Conservation (phyloP, 2,888 invertebrate genomes). For the Cephus pulcher region DNA sequence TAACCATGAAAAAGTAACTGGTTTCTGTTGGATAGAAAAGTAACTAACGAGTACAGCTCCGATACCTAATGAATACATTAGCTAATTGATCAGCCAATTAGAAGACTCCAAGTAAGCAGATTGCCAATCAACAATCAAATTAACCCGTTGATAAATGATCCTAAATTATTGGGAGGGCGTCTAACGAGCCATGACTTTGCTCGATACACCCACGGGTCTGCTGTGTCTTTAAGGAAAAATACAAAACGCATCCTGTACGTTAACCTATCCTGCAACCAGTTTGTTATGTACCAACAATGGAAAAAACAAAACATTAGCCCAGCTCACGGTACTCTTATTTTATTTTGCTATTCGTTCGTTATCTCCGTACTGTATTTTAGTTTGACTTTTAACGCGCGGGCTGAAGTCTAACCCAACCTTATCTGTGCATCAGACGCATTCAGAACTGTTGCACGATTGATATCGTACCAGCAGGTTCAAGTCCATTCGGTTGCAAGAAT, state of each 20-base stretch:
- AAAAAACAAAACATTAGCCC: neutral
- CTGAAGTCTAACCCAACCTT: neutral
- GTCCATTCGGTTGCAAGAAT: neutral
- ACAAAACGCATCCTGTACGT: neutral
- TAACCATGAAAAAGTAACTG: neutral
- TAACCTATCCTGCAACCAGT: neutral
- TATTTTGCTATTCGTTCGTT: neutral
- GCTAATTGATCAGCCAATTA: neutral
- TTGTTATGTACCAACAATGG: neutral
- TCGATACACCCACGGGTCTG: neutral
- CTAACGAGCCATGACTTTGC: neutral
- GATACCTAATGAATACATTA: neutral
- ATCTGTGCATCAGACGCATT: neutral
- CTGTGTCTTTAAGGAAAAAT: neutral
- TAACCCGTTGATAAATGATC: neutral
- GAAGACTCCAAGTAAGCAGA: neutral
- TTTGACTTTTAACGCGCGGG: neutral
- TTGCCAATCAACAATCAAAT: neutral
- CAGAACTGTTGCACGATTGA: neutral
- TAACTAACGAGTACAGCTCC: neutral
- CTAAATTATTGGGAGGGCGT: neutral
- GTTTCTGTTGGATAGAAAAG: neutral
- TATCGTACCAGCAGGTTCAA: neutral
- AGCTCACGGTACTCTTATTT: neutral
- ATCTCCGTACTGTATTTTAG: neutral